Evolutionary conservation across 2,888 invertebrate species (phyloP), one percentile per base, ranked within the genome.

Genomic region (Lampropteryx suffumata): DNA sequence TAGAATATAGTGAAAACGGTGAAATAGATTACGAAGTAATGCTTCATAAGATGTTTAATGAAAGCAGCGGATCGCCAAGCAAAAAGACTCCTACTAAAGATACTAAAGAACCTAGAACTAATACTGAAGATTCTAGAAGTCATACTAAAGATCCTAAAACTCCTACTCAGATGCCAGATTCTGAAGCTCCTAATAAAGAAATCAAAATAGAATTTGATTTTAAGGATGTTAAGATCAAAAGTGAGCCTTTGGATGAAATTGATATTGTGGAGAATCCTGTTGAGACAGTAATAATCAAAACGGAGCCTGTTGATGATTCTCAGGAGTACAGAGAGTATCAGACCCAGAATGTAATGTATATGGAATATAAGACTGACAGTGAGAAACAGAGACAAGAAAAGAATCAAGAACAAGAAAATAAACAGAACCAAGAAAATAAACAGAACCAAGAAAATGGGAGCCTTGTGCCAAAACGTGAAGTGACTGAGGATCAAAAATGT

Each of bases 181-280:
- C 7, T 24, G 7, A 24, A 4, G 4, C 17, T 17, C 17, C 17
- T 17, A 24, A 2, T 2, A 6, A 6, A 3, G 10, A 12, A 33
- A 32, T 1, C 6, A 35, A 35, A 21, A 21, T 11, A 24, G 21
- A 21, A 9, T 35, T 35, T 11, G 35, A 35, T 10, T 24, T 11
- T 1, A 6, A 2, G 8, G 33, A 14, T 33, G 39, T 52, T 0
- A 37, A 56, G 29, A 42, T 61, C 1, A 61, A 62, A 46, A 13
- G 28, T 0, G 62, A 62, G 21, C 50, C 52, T 0, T 8, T 35
- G 1, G 57, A 64, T 1, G 59, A 51, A 28, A n/a, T 64, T 0
- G 61, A 51, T 40, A 11, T 64, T 0, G 37, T 10, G 0, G 50
- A 58, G 5, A 24, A 33, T 4, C 9, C 41, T 1, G 21, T 40